phyloP scores from a whole-genome alignment of 2,113 vertebrate genomes.

The Chaenogobius annularis region DNA sequence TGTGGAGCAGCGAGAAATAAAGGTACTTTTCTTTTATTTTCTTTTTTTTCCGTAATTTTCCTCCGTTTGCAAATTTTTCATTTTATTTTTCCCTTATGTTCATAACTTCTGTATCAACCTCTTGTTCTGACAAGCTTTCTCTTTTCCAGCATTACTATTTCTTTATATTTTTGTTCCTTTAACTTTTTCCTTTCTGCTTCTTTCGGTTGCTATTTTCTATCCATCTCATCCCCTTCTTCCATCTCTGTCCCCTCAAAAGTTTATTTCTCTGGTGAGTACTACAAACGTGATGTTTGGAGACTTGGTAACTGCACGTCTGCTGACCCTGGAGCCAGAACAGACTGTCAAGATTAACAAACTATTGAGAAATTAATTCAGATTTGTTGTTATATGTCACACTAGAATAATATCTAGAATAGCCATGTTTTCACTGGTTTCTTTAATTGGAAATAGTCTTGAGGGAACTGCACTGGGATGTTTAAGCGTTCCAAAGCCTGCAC shows the following conservation, averaged over 20 bases:
- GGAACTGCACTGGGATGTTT: too few relatives aligned
- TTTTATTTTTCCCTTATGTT: not conserved
- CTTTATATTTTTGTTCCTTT: slow-evolving; percentile 21
- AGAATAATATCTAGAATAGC: too few relatives aligned
- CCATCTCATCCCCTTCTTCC: slow-evolving; percentile 40
- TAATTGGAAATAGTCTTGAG: too few relatives aligned
- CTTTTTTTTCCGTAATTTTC: not conserved
- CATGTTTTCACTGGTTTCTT: too few relatives aligned
- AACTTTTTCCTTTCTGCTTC: slow-evolving; percentile 59
- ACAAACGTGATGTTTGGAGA: not conserved
- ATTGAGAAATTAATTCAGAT: not conserved
- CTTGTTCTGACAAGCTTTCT: slow-evolving; percentile 25
- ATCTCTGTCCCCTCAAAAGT: slow-evolving; percentile 84
- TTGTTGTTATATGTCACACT: not conserved
- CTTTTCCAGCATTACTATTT: slow-evolving; percentile 46
- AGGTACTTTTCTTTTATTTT: slow-evolving; percentile 78
- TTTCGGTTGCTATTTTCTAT: slow-evolving; percentile 39
- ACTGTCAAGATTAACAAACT: not conserved
- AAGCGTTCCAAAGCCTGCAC: too few relatives aligned
- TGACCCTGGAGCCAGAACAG: not conserved
- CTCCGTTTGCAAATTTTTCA: not conserved
- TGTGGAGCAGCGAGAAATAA: slow-evolving; percentile 98
- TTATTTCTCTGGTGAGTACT: slow-evolving; percentile 97
- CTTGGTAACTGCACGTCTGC: not conserved
- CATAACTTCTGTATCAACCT: slow-evolving; percentile 7